Conservation (phyloP, 2,797 vertebrate genomes). For the Delichon dasypus region DNA sequence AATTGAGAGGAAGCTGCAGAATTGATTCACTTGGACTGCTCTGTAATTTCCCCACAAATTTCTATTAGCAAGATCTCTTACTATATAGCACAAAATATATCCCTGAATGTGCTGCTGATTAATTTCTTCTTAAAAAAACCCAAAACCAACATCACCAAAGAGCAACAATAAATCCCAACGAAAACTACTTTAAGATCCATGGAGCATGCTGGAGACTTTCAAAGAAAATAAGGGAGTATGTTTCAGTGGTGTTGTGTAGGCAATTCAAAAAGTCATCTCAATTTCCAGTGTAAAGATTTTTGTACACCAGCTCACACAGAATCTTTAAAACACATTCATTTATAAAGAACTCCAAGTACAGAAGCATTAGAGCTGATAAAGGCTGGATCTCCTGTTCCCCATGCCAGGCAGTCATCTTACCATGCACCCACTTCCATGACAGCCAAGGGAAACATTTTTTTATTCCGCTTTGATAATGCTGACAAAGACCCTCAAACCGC, state of each 20-base stretch:
- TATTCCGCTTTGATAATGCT: conserved; percentile 28
- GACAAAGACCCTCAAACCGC: neutral
- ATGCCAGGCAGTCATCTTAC: neutral
- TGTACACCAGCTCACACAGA: neutral
- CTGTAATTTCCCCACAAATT: conserved; percentile 39
- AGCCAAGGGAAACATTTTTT: conserved; percentile 26
- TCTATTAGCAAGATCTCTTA: conserved; percentile 4
- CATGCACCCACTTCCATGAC: neutral
- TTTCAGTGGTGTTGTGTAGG: neutral
- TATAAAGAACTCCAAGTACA: neutral
- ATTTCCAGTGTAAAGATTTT: neutral
- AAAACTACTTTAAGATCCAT: neutral
- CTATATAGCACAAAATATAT: neutral
- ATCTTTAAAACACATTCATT: neutral
- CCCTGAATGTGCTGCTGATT: neutral
- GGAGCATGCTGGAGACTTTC: neutral
- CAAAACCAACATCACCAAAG: neutral
- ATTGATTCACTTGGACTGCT: conserved; percentile 1
- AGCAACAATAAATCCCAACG: neutral
- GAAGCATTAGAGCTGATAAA: neutral
- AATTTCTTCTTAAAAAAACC: neutral
- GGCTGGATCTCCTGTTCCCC: neutral
- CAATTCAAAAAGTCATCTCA: neutral
- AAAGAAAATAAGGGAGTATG: neutral
- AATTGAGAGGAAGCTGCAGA: conserved; percentile 28